phyloP scores from a whole-genome alignment of 2,797 vertebrate species.

The Spinus olivaceus region DNA sequence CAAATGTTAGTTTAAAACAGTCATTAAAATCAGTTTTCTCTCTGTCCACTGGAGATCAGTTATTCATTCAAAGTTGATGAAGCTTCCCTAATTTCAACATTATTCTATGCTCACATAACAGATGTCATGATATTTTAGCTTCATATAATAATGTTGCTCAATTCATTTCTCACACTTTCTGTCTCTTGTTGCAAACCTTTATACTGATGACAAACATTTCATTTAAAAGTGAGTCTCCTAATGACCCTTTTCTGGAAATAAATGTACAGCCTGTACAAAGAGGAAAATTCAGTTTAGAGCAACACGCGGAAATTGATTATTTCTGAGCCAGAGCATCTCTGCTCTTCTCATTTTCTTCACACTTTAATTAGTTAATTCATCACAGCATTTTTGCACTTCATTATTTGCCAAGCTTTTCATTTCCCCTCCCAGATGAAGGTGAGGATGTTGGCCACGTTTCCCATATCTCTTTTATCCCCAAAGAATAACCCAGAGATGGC shows the following conservation, averaged over 20 bases:
- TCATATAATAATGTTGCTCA: background rate
- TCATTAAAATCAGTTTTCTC: slow-evolving; percentile 53
- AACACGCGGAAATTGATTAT: background rate
- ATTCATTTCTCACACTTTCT: slow-evolving; percentile 25
- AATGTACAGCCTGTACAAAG: background rate
- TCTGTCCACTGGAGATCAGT: slow-evolving; percentile 34
- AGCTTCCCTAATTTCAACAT: slow-evolving; percentile 62
- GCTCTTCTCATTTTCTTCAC: background rate
- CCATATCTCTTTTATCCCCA: background rate
- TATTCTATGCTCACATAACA: slow-evolving; percentile 30
- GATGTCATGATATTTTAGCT: slow-evolving; percentile 41
- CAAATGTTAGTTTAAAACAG: slow-evolving; percentile 61
- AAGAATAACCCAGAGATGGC: background rate
- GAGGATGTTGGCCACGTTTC: background rate
- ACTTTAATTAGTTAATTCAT: background rate
- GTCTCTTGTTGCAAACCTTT: slow-evolving; percentile 36
- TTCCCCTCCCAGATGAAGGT: background rate
- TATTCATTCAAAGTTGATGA: slow-evolving; percentile 55
- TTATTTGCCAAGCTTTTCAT: background rate
- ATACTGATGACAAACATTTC: background rate
- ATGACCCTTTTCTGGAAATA: slow-evolving; percentile 30
- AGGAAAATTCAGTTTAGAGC: background rate
- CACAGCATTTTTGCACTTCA: background rate
- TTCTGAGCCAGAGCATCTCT: background rate
- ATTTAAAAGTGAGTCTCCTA: slow-evolving; percentile 33